Evolutionary conservation across 1,140 invertebrate species (phyloP).

Genomic region (Eciton burchellii): DNA sequence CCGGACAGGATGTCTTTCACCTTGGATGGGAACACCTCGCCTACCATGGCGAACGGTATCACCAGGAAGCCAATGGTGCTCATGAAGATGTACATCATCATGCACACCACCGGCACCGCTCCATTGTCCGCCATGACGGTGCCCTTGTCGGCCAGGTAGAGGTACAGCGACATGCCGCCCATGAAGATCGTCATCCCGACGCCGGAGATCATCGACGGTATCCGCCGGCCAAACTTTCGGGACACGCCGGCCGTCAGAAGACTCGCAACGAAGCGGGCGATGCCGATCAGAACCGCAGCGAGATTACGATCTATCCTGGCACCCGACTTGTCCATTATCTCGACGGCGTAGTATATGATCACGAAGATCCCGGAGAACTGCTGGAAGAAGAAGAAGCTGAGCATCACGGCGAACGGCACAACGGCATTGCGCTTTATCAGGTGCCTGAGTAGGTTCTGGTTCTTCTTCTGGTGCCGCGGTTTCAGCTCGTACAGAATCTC

Average conservation of each 20-base stretch:
- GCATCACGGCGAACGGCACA: conserved; percentile 89
- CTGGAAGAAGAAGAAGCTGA: conserved; percentile 91
- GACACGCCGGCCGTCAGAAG: conserved; percentile 86
- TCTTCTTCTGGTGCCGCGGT: conserved; percentile 67
- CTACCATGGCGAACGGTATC: conserved; percentile 91
- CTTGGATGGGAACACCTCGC: conserved; percentile 90
- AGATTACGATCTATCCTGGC: conserved; percentile 87
- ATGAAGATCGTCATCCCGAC: conserved; percentile 88
- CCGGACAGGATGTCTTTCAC: conserved; percentile 89
- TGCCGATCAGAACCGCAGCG: conserved; percentile 87
- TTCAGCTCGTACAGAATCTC: conserved; percentile 76
- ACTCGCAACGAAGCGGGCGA: conserved; percentile 86
- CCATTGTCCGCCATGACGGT: conserved; percentile 70
- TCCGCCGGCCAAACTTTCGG: conserved; percentile 86
- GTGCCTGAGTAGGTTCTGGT: conserved; percentile 78
- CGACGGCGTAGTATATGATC: conserved; percentile 90
- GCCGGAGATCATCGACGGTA: conserved; percentile 87
- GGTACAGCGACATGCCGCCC: conserved; percentile 85
- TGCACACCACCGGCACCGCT: conserved; percentile 84
- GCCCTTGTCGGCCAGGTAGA: conserved; percentile 79
- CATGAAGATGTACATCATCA: conserved; percentile 87
- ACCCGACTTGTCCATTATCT: conserved; percentile 88
- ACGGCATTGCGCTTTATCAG: conserved; percentile 85
- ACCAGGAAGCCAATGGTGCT: conserved; percentile 88
- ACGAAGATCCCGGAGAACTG: conserved; percentile 92